Base-by-base conservation (phyloP, 1,140 invertebrate genomes). In the Aphaenogaster floridana region DNA sequence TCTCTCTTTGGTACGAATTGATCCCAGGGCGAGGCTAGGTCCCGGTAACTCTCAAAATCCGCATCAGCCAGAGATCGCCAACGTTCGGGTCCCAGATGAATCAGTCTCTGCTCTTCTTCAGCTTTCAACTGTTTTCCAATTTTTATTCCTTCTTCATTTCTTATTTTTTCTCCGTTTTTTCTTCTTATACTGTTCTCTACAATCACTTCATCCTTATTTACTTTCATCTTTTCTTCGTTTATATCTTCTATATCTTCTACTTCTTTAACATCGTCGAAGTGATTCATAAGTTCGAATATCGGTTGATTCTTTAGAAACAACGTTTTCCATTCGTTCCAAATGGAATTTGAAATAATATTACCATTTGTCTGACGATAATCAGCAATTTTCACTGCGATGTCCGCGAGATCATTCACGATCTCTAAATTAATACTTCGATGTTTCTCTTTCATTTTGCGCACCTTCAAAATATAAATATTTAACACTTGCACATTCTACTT, bases 311-410 rank as follows among this genome's bases (percentile, higher is more conserved):
- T 96, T 59, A 95, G 91, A 89, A 96, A 97, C 68, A 96, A 92
- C 54, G 89, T 93, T 89, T 95, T 96, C 95, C 96, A 96, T 86
- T 96, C 94, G 69, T 95, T 94, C 89, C 96, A 95, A 77, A 96
- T 94, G 66, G 93, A 90, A 59, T 92, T 86, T 2, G 96, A 95
- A 48, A 96, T 94, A 13, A 3, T 2, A 15, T 95, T 93, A 39
- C 92, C 93, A 36, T 94, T 92, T 42, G 92, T 93, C 59, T 92
- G 91, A 84, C 94, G 95, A 90, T 95, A 96, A 83, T 96, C 96
- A 6, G 92, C 94, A 50, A 94, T 93, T 91, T 95, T 96, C 5
- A 96, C 91, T 0, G 96, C 95, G 39, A 96, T 95, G 91, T 96
- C 96, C 13, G 96, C 89, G 15, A 97, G 87, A 72, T 96, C 96